These are phyloP conservation scores for Synanthedon formicaeformis DNA, from an alignment of 2,888 invertebrate genomes.

Conservation along the genomic window DNA sequence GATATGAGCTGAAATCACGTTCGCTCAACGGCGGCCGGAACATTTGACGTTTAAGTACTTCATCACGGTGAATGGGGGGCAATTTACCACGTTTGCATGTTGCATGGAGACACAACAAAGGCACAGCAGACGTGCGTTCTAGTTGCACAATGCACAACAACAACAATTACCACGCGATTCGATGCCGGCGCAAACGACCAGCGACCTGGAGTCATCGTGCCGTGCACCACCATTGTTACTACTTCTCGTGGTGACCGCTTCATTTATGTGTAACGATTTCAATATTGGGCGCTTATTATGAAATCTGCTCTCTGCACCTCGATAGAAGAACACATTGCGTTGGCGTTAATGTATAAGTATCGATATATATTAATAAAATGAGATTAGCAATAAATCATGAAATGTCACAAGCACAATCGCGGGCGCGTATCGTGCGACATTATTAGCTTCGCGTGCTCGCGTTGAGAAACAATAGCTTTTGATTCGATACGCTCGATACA, in stretches of 20 bases:
- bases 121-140: slow-evolving; percentile 20
- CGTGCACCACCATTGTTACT: slow-evolving; percentile 20
- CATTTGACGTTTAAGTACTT: slow-evolving; percentile 22
- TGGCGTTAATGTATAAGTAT: slow-evolving; percentile 1
- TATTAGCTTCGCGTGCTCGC: slow-evolving; percentile 3
- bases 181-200: slow-evolving; percentile 21
- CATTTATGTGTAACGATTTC: slow-evolving; percentile 23
- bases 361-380: slow-evolving; percentile 10
- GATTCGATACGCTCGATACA: slow-evolving; percentile 17
- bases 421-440: slow-evolving; percentile 9
- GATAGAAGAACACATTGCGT: slow-evolving; percentile 5
- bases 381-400: slow-evolving; percentile 22
- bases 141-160: slow-evolving; percentile 28
- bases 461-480: slow-evolving; percentile 35
- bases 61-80: slow-evolving; percentile 29
- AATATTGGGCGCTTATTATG: slow-evolving; percentile 21
- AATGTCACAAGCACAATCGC: slow-evolving; percentile 25
- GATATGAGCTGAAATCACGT: background rate
- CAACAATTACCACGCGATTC: slow-evolving; percentile 24
- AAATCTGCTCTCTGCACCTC: slow-evolving; percentile 12
- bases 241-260: slow-evolving; percentile 22
- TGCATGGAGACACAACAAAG: slow-evolving; percentile 31
- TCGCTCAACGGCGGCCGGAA: background rate
- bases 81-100: slow-evolving; percentile 27
- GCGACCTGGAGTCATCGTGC: slow-evolving; percentile 29